Evolutionary conservation across 2,113 vertebrate species (phyloP), one percentile per base, ranked within the genome.

Genomic region (Corythaixoides concolor): DNA sequence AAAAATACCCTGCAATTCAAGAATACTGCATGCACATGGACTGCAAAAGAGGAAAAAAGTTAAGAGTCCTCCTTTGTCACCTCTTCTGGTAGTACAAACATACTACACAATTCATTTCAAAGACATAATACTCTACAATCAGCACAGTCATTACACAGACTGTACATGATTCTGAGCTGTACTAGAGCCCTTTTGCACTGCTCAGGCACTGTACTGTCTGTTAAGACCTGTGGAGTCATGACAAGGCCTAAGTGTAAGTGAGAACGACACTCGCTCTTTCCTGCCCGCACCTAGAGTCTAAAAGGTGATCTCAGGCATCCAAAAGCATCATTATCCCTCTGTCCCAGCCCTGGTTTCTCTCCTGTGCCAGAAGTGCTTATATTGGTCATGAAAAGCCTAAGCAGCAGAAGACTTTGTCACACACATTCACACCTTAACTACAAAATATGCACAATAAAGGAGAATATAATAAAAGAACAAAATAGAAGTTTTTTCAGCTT

Each of bases 381-480:
- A 22, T 7, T 8, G 32, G 23, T 35, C 79, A 22, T 4, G 2
- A 72, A 56, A 85, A 28, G 47, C 33, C 62, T 37, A 63, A 68
- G 69, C 24, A 11, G 39, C 1, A 22, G 1, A 72, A 27, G 76
- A 37, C 49, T 41, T 15, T 22, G 9, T 47, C 73, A 76, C 33
- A 52, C 15, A 33, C 13, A 2, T 24, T 74, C n/a, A 43, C 39
- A 55, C 33, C 27, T 58, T 3, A 64, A 47, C 56, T 53, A 47
- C 26, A 50, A 16, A 15, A 50, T 1, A 52, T 0, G 0, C 41
- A 21, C 4, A 5, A 11, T 0, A 33, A 60, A 52, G 30, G 3
- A 63, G 41, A 67, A 33, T 2, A 58, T 20, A 62, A 28, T 4
- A 26, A 52, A 28, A 0, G 33, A 2, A 32, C 2, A 17, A 8